Conservation (phyloP, 1,140 invertebrate species). For the Octopus bimaculoides region DNA sequence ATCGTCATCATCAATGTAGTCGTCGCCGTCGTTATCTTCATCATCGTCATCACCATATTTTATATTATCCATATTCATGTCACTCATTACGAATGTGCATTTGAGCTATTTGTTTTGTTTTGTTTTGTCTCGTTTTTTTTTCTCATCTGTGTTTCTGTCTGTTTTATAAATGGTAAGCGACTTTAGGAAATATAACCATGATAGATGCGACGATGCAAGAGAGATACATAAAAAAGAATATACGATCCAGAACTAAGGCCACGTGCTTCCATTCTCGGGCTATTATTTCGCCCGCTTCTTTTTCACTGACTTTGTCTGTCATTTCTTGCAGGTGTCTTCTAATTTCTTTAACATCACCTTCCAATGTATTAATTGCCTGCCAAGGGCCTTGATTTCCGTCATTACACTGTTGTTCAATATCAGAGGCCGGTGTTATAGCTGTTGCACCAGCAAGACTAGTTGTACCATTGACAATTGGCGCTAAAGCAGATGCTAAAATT, state of each 20-base stretch:
- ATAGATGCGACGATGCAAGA: constrained; percentile 49
- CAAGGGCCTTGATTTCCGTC: constrained; percentile 12
- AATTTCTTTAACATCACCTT: constrained; percentile 51
- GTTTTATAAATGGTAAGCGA: neutral
- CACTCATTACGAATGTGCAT: neutral
- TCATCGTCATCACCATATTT: neutral
- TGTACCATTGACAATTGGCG: constrained; percentile 17
- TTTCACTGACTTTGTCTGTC: constrained; percentile 36
- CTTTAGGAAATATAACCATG: constrained; percentile 45
- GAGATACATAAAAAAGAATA: constrained; percentile 55
- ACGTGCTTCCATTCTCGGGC: constrained; percentile 52
- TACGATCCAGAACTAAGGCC: constrained; percentile 51
- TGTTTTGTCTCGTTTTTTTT: neutral
- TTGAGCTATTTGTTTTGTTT: neutral
- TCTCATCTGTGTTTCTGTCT: neutral
- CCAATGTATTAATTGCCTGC: constrained; percentile 27
- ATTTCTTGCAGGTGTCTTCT: constrained; percentile 35
- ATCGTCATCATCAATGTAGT: neutral
- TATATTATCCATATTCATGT: neutral
- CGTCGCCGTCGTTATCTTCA: neutral
- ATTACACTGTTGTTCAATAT: constrained; percentile 17
- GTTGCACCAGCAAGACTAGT: neutral
- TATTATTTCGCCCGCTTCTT: constrained; percentile 44
- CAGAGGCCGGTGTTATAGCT: neutral
- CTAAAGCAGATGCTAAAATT: constrained; percentile 3